phyloP scores from a whole-genome alignment of 2,113 vertebrate genomes.

The Anolis sagrei region DNA sequence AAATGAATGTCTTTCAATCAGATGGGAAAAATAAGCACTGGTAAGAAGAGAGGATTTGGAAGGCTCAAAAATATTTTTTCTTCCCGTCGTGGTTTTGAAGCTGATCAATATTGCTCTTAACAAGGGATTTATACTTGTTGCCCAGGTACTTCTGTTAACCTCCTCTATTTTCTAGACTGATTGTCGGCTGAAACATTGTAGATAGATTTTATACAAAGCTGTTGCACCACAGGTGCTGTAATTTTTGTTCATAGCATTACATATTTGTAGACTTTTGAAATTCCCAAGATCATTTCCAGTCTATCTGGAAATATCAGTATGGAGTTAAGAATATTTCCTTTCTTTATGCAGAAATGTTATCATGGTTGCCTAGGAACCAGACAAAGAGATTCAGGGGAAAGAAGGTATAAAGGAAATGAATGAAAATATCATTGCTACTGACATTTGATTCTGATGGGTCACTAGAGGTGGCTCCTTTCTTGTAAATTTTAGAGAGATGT shows the following conservation, averaged over 20 bases:
- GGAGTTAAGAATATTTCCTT: constrained; percentile 34
- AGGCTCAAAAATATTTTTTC: not conserved
- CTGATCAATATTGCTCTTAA: not conserved
- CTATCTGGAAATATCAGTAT: constrained; percentile 62
- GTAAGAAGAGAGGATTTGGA: not conserved
- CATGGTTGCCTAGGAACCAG: constrained; percentile 75
- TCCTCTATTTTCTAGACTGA: not conserved
- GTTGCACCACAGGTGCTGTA: not conserved
- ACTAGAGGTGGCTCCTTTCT: constrained; percentile 56
- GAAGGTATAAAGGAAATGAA: constrained; percentile 64
- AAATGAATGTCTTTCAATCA: not conserved
- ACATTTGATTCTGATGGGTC: constrained; percentile 65
- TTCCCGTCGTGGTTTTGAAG: not conserved
- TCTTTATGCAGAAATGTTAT: constrained; percentile 60
- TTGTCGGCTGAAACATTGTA: not conserved
- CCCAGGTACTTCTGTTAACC: not conserved
- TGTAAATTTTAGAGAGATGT: constrained; percentile 54
- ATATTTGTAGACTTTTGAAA: constrained; percentile 35
- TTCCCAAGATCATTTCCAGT: not conserved
- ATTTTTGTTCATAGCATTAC: not conserved
- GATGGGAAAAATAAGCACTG: not conserved
- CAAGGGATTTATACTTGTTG: not conserved
- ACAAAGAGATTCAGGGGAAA: constrained; percentile 65
- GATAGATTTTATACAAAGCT: not conserved
- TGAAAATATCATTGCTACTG: constrained; percentile 66